Conservation (phyloP, 2,797 vertebrate genomes). For the Potorous gilbertii region DNA sequence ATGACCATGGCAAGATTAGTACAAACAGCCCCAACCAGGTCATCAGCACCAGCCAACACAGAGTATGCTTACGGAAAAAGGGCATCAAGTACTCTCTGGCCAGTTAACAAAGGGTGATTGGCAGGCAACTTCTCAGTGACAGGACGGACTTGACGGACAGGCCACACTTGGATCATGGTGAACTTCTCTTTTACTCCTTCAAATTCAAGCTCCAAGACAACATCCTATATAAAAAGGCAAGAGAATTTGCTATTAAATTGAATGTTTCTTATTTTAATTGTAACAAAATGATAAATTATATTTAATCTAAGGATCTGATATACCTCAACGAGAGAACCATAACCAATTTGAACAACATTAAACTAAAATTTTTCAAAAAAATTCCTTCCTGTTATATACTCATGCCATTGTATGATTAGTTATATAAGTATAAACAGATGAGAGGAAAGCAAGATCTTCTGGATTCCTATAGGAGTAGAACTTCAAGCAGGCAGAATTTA, state of each 20-base stretch:
- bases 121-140: conserved; percentile 97
- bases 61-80: conserved; percentile 92
- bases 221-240: conserved; percentile 87
- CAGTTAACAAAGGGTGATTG: conserved; percentile 93
- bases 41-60: not conserved
- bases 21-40: conserved; percentile 2
- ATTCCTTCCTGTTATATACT: conserved; percentile 32
- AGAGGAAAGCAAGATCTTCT: conserved; percentile 45
- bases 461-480: conserved; percentile 21
- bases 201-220: conserved; percentile 97
- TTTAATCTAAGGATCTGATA: conserved; percentile 24
- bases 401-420: conserved; percentile 7
- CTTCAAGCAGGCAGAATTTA: conserved; percentile 48
- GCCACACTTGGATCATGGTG: conserved; percentile 98
- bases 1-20: conserved; percentile 15
- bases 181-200: conserved; percentile 97
- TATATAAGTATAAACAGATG: conserved; percentile 9
- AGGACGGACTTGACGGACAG: conserved; percentile 95
- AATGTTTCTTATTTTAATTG: conserved; percentile 20
- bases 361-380: conserved; percentile 26
- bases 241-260: conserved; percentile 11
- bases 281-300: not conserved
- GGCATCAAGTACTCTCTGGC: conserved; percentile 92
- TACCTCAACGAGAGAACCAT: conserved; percentile 15
- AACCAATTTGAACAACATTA: conserved; percentile 42